These are phyloP conservation scores for Epinephelus fuscoguttatus DNA, from an alignment of 2,113 vertebrate genomes.

Conservation along the genomic window DNA sequence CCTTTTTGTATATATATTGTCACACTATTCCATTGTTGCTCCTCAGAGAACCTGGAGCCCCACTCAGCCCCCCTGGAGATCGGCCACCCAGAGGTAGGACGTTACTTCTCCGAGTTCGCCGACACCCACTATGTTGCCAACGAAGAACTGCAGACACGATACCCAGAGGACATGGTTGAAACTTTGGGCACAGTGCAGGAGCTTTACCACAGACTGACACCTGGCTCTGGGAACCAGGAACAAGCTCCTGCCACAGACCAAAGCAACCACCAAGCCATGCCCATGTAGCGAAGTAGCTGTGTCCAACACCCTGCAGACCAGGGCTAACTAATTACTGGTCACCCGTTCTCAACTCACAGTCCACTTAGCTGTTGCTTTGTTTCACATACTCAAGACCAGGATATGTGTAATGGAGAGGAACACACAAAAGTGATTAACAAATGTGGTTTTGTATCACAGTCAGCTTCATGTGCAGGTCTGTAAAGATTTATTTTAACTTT, in stretches of 20 bases:
- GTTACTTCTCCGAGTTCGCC: constrained; percentile 94
- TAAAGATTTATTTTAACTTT: constrained; percentile 1
- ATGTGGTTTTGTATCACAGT: neutral
- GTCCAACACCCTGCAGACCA: neutral
- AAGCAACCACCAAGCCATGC: constrained; percentile 56
- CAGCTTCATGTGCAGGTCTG: neutral
- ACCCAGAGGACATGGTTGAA: constrained; percentile 90
- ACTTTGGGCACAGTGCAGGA: constrained; percentile 86
- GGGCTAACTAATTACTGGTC: neutral
- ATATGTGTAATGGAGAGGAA: neutral
- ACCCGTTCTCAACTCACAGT: constrained; percentile 37
- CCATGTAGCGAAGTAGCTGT: constrained; percentile 53
- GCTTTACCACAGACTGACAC: constrained; percentile 85
- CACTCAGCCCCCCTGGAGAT: constrained; percentile 93
- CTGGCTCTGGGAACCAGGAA: constrained; percentile 47
- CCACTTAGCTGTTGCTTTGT: constrained; percentile 36
- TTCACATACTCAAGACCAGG: neutral
- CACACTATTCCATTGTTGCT: neutral
- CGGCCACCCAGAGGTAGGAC: constrained; percentile 93
- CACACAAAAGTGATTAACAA: too few species aligned
- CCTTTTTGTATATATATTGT: neutral
- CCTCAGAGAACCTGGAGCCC: constrained; percentile 94
- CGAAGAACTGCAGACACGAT: constrained; percentile 90
- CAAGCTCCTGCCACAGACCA: constrained; percentile 59
- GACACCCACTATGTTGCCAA: constrained; percentile 92